Evolutionary conservation across 35 echinoderm and acorn worm species (phyloP), one percentile per base, ranked within the genome.

Genomic region (Chiridota heheva): DNA sequence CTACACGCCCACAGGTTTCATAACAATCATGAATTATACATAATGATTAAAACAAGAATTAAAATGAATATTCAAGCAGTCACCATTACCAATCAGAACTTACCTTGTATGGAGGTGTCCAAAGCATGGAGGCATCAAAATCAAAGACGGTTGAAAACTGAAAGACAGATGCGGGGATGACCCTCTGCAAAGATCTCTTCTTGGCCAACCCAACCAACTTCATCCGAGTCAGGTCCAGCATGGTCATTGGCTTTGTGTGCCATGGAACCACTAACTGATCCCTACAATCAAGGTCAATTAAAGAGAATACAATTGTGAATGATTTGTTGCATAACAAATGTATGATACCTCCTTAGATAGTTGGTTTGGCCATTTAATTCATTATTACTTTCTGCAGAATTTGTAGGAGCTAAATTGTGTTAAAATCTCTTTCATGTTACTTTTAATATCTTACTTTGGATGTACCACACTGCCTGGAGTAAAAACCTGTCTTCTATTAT

Each of bases 241-340:
- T 83, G 38, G 72, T 80, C 16, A 98, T 51, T 4, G 95, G 81
- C 56, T 84, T 83, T 20, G 89, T 91, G 65, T 91, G 89, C 95
- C 95, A 98, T 33, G 95, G 95, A 7, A 92, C 85, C 1, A 98
- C 85, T 10, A 96, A 69, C 69, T 98, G 88, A 22, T 88, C 78
- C 88, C 89, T 90, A 63, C 0, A 82, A 89, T 59, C 15, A 29
- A 30, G n/a, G n/a, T 60, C 5, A 18, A 60, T 60, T 29, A 12
- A 12, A 80, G 40, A 39, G 33, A 62, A 32, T 16, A 18, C 48
- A 25, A 25, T 35, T 35, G 7, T 69, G 22, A 40, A 1, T 40
- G 65, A n/a, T 18, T 40, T 6, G 38, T 31, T 31, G 29, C 29
- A 36, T n/a, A 60, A 60, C 22, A 60, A 60, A 27, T 60, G 58